A percentile compares a stretch with the other conserved stretches of the same genome.
These are phyloP conservation scores for Erpetoichthys calabaricus DNA, from an alignment of 2,797 vertebrate genomes.

Conservation along the genomic window DNA sequence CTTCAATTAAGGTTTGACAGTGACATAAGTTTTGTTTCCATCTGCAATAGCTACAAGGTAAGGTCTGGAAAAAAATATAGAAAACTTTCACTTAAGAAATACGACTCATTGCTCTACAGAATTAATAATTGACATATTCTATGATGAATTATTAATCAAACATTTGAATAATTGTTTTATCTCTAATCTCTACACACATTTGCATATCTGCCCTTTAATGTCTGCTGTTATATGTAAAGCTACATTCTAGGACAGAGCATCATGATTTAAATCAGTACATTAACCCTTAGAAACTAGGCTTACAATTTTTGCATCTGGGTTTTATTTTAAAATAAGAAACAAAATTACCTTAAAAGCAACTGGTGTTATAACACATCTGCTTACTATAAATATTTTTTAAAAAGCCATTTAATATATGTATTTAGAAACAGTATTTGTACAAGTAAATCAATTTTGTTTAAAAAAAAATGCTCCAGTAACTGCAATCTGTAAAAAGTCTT, in stretches of 20 bases:
- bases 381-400: no score
- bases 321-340: no score
- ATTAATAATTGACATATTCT: conserved; percentile 89
- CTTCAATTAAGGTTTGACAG: conserved; percentile 30
- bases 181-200: conserved; percentile 91
- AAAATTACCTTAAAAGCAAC: no score
- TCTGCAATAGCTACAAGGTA: conserved; percentile 5
- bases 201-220: conserved; percentile 79
- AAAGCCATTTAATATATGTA: no score
- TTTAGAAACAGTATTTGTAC: no score
- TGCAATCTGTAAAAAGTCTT: no score
- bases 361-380: no score
- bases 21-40: conserved; percentile 28
- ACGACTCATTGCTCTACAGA: conserved; percentile 65
- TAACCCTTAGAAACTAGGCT: conserved; percentile 13
- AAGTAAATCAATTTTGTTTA: no score
- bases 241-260: conserved; percentile 69
- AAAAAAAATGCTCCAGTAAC: no score
- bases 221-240: conserved; percentile 63
- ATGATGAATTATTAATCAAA: conserved; percentile 88
- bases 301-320: no score
- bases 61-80: conserved; percentile 58
- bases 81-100: conserved; percentile 55
- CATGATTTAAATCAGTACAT: conserved; percentile 32
- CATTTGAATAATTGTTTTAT: conserved; percentile 90